These are phyloP conservation scores for Morinoia aosen DNA, from an alignment of 2,888 invertebrate species.

Conservation along the genomic window DNA sequence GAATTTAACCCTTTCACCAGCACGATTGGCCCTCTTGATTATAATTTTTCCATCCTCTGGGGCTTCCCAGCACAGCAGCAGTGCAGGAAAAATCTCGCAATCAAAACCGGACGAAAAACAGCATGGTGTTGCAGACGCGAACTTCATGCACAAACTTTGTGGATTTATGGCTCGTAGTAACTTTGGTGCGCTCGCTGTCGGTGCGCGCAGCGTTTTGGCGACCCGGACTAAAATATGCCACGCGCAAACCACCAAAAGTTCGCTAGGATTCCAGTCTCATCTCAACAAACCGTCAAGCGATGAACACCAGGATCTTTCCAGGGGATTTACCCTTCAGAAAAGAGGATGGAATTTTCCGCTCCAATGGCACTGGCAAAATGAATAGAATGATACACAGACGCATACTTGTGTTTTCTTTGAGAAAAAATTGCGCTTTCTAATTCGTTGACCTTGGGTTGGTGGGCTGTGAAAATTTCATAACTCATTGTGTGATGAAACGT, in stretches of 20 bases:
- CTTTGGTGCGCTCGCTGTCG: neutral
- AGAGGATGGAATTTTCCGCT: constrained; percentile 14
- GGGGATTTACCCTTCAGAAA: constrained; percentile 26
- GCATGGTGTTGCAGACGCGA: neutral
- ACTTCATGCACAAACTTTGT: constrained; percentile 8
- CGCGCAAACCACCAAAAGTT: constrained; percentile 2
- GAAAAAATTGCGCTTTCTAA: neutral
- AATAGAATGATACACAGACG: neutral
- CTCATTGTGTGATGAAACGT: neutral
- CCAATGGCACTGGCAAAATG: neutral
- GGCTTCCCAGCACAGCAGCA: neutral
- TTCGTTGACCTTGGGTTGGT: neutral
- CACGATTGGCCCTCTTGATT: neutral
- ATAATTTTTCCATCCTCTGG: neutral
- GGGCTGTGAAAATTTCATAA: neutral
- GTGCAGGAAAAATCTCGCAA: neutral
- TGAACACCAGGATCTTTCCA: neutral
- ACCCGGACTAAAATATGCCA: neutral
- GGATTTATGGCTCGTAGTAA: neutral
- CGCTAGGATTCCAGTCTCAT: constrained; percentile 8
- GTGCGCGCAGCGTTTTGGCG: neutral
- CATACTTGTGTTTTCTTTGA: neutral
- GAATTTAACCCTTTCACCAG: neutral
- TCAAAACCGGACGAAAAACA: neutral
- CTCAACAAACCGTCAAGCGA: constrained; percentile 35